Evolutionary conservation across 1,140 invertebrate species (phyloP).

Genomic region (Drosophila gunungcola): DNA sequence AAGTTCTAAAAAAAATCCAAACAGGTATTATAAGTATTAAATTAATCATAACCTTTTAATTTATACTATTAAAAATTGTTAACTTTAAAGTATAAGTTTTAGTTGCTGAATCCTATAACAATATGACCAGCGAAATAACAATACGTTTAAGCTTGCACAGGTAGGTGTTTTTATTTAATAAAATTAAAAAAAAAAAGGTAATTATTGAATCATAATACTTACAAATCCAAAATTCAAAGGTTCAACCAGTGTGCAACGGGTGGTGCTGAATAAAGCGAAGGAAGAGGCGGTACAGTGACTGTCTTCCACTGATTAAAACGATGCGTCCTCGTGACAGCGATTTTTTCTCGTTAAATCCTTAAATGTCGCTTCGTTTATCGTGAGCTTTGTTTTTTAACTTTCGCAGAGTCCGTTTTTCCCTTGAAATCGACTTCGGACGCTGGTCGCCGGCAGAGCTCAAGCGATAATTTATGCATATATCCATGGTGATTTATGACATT

Average conservation of each 20-base stretch:
- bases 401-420: conserved; percentile 13
- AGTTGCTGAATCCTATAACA: too few relatives aligned
- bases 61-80: too few relatives aligned
- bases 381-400: conserved; percentile 67
- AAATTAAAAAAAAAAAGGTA: too few relatives aligned
- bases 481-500: conserved; percentile 76
- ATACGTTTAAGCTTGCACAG: too few relatives aligned
- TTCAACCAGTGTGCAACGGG: conserved; percentile 10
- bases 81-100: too few relatives aligned
- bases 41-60: too few relatives aligned
- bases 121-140: too few relatives aligned
- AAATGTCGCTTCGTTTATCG: conserved; percentile 73
- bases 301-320: conserved; percentile 75
- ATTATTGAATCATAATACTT: too few relatives aligned
- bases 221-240: not conserved
- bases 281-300: conserved; percentile 24
- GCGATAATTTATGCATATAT: conserved; percentile 81
- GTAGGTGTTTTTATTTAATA: too few relatives aligned
- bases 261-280: not conserved
- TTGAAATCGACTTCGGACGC: conserved; percentile 11
- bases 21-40: too few relatives aligned
- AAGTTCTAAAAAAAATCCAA: too few relatives aligned
- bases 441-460: conserved; percentile 29
- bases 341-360: conserved; percentile 80
- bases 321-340: conserved; percentile 72